Base-by-base conservation (phyloP, 1,140 invertebrate genomes). In the Sycobia sp. region DNA sequence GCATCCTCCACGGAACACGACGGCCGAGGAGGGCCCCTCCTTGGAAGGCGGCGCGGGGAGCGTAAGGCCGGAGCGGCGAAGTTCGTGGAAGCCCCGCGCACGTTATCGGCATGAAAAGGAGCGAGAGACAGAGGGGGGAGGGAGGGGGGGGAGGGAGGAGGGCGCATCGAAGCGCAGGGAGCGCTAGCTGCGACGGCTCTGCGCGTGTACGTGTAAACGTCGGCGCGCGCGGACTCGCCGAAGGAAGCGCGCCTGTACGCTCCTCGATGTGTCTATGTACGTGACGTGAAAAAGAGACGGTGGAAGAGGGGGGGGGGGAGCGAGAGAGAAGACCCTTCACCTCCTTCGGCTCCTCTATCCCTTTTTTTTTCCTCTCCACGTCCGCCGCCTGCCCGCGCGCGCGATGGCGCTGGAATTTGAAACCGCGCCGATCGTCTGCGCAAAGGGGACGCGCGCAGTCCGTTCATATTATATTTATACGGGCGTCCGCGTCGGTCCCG, bases 71-170 rank as follows among this genome's bases (percentile, higher is more conserved):
- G 22, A 32, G 49, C 20, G 18, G 43, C 41, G n/a, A n/a, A n/a
- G 49, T 62, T 62, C 53, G 53, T 62, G 61, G 61, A 62, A 62
- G 39, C 39, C 58, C n/a, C n/a, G n/a, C n/a, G n/a, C n/a, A n/a
- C n/a, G n/a, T n/a, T n/a, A n/a, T 47, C 49, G 49, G 58, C 41
- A 54, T 54, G 46, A 44, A 62, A 62, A 62, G 59, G 38, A 39
- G 38, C 38, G 38, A 9, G 38, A 5, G 38, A 39, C 11, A 4
- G 38, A 39, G 38, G 7, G 38, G 14, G 7, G n/a, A n/a, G n/a
- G n/a, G n/a, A n/a, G n/a, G n/a, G n/a, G n/a, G n/a, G n/a, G n/a
- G n/a, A n/a, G n/a, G n/a, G n/a, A n/a, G n/a, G n/a, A n/a, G n/a
- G n/a, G n/a, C n/a, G n/a, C n/a, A n/a, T n/a, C n/a, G n/a, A n/a